Base-by-base conservation (phyloP, 2,797 vertebrate species). In the Xenops minutus region DNA sequence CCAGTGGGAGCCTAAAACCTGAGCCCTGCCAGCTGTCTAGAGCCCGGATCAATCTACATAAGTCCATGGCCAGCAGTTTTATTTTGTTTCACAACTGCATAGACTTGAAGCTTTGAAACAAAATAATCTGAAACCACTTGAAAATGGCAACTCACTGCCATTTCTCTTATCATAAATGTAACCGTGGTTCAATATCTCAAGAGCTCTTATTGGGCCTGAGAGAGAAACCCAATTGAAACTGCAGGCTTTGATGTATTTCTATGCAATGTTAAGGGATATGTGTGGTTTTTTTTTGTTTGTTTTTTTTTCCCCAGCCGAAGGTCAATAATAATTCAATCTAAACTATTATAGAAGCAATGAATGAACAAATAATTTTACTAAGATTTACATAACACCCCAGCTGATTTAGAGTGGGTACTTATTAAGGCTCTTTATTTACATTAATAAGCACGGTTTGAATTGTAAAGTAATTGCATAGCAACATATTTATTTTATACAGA, bases 331-430 rank as follows among this genome's bases (percentile, higher is more conserved):
- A 93, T 58, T 95, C 77, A 79, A 92, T 92, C 93, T 89, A 85
- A 96, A 92, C 63, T 64, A 66, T 87, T 91, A 81, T 0, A 89
- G 67, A 73, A 84, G 46, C 15, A 78, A 75, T 2, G 7, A 94
- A 90, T 72, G 63, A 94, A 86, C 62, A 95, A 97, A 88, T 93
- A 92, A 94, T 92, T 92, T 63, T 43, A 76, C 36, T 87, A 39
- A 82, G 86, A 91, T 74, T 93, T 48, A 89, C 0, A 6, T 16
- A 75, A 66, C 63, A 37, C 2, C 2, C 4, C 32, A 46, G 37
- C 12, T 82, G 48, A 52, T 84, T 92, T 78, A 85, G 46, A 86
- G 51, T 46, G 23, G 29, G 44, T 69, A 59, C 44, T 72, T 84
- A 71, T 51, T 78, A 75, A 7, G 18, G 34, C 7, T 75, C 51